Conservation (phyloP, 2,888 invertebrate genomes). For the Altica lythri region DNA sequence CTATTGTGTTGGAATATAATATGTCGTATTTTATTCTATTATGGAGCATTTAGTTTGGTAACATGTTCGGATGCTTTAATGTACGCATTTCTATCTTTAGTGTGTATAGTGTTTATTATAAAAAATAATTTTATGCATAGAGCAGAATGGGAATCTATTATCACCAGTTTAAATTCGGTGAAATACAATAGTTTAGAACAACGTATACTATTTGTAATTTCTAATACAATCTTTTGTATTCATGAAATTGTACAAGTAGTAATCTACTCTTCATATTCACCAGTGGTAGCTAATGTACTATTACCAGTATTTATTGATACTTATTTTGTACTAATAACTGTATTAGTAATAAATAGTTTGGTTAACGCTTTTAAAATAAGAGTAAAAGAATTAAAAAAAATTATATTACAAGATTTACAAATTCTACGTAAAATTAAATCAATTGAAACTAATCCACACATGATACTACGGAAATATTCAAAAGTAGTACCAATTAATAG, state of each 20-base stretch:
- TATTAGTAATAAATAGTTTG: slow-evolving; percentile 18
- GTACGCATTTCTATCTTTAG: slow-evolving; percentile 2
- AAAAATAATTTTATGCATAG: slow-evolving; percentile 1
- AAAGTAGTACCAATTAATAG: background rate
- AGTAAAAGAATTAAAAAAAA: background rate
- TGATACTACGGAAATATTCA: slow-evolving; percentile 12
- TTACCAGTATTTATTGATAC: slow-evolving; percentile 11
- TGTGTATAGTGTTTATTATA: slow-evolving; percentile 14
- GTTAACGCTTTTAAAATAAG: slow-evolving; percentile 6
- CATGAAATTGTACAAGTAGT: slow-evolving; percentile 4
- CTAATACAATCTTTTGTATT: background rate
- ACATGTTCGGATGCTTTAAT: slow-evolving; percentile 14
- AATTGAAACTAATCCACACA: slow-evolving; percentile 21
- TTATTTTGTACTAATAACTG: slow-evolving; percentile 19
- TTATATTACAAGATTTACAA: slow-evolving; percentile 2
- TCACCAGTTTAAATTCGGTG: background rate
- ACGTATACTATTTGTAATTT: background rate
- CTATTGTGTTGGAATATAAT: slow-evolving; percentile 11
- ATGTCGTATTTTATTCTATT: slow-evolving; percentile 12
- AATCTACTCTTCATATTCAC: background rate
- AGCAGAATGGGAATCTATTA: background rate
- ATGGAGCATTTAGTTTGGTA: slow-evolving; percentile 8
- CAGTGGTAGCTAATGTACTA: background rate
- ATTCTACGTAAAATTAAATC: background rate
- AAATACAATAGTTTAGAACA: background rate